phyloP scores from a whole-genome alignment of 2,797 vertebrate genomes.

The Mus minutoides region DNA sequence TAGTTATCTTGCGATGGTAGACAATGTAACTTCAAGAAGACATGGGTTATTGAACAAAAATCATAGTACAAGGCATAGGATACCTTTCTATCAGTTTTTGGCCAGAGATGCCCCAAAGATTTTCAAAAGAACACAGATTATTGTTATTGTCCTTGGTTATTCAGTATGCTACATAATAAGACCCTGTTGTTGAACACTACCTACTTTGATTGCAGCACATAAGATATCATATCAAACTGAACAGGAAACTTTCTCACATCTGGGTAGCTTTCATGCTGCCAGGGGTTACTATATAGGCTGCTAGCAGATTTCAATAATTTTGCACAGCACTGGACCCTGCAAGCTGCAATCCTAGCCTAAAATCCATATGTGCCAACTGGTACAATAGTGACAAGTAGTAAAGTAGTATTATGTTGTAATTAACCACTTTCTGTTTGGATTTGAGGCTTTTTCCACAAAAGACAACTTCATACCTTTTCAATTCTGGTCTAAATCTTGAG shows the following conservation, averaged over 20 bases:
- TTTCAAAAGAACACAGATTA: background rate
- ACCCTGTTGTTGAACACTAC: background rate
- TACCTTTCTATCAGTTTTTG: background rate
- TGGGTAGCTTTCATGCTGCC: background rate
- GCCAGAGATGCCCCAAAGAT: background rate
- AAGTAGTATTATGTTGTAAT: too few relatives aligned
- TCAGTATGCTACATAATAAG: background rate
- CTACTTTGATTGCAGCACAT: background rate
- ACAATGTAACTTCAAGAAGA: background rate
- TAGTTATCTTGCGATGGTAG: background rate
- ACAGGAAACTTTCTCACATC: background rate
- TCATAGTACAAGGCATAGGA: background rate
- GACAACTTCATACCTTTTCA: background rate
- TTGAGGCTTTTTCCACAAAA: too few relatives aligned
- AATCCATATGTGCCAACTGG: background rate
- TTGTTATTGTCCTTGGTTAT: background rate
- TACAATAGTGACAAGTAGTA: background rate
- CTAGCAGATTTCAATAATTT: background rate
- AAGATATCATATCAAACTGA: background rate
- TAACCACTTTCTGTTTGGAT: background rate
- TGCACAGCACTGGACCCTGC: background rate
- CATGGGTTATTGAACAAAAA: background rate
- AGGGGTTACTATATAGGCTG: background rate
- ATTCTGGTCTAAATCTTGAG: background rate
- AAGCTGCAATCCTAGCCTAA: background rate